Conservation (phyloP, 2,797 vertebrate species). For the Acanthurus leucopareius region DNA sequence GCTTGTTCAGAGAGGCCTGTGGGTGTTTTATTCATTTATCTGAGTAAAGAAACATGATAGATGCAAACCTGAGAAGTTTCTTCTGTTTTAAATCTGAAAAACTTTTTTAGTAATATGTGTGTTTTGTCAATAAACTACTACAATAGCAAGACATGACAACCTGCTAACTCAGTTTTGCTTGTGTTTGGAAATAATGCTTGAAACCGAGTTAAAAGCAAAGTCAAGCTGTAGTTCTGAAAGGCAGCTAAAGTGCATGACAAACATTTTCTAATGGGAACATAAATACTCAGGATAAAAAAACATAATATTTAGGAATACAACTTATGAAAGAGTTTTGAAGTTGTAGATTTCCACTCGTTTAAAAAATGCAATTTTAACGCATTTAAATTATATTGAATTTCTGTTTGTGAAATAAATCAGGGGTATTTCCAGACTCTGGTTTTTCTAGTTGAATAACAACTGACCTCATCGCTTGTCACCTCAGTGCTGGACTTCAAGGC, state of each 20-base stretch:
- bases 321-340: neutral
- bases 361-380: neutral
- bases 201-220: neutral
- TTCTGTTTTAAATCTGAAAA: neutral
- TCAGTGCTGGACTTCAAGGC: constrained; percentile 56
- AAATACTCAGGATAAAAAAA: no score
- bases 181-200: neutral
- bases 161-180: neutral
- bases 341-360: neutral
- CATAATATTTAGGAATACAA: no score
- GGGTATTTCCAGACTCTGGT: constrained; percentile 55
- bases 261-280: no score
- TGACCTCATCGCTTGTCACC: constrained; percentile 47
- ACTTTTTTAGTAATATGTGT: neutral
- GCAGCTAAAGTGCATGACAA: neutral
- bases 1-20: neutral
- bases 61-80: neutral
- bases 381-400: neutral
- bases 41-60: no score
- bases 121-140: neutral
- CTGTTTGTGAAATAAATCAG: neutral
- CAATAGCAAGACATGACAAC: neutral
- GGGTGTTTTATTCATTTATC: neutral
- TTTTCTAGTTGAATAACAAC: constrained; percentile 61
- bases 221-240: neutral